phyloP scores from a whole-genome alignment of 2,888 invertebrate species.

The Hyppa rectilinea region DNA sequence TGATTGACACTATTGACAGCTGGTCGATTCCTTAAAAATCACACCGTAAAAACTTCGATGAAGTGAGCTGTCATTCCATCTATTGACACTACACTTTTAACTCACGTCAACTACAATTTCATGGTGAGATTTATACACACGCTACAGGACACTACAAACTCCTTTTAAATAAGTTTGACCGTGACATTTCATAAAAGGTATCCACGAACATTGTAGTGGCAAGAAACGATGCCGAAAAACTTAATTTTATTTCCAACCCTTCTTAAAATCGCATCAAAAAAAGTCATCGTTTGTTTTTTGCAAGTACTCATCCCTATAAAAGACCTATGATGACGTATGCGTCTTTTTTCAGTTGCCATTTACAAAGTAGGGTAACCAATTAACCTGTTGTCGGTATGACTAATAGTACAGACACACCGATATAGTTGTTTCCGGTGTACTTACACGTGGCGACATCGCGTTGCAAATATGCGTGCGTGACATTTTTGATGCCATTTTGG shows the following conservation, averaged over 20 bases:
- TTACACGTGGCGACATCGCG: slow-evolving; percentile 36
- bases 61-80: too few relatives aligned
- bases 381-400: slow-evolving; percentile 73
- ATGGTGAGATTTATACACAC: too few relatives aligned
- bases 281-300: neutral
- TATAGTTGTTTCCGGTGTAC: slow-evolving; percentile 76
- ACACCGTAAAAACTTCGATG: too few relatives aligned
- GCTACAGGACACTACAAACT: too few relatives aligned
- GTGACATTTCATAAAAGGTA: too few relatives aligned
- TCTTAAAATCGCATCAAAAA: neutral
- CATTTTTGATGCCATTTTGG: slow-evolving; percentile 37
- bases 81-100: too few relatives aligned
- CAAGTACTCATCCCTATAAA: neutral
- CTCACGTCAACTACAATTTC: too few relatives aligned
- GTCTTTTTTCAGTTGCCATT: slow-evolving; percentile 34
- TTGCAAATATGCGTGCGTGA: slow-evolving; percentile 41
- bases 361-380: slow-evolving; percentile 73
- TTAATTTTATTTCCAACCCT: neutral
- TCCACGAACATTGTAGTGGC: neutral
- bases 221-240: neutral
- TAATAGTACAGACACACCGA: slow-evolving; percentile 73
- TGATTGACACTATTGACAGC: too few relatives aligned
- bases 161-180: too few relatives aligned
- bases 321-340: neutral
- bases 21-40: too few relatives aligned